A percentile compares a stretch with the other conserved stretches of the same genome.
These are phyloP conservation scores for Limanda limanda DNA, from an alignment of 2,113 vertebrate species.

Conservation along the genomic window DNA sequence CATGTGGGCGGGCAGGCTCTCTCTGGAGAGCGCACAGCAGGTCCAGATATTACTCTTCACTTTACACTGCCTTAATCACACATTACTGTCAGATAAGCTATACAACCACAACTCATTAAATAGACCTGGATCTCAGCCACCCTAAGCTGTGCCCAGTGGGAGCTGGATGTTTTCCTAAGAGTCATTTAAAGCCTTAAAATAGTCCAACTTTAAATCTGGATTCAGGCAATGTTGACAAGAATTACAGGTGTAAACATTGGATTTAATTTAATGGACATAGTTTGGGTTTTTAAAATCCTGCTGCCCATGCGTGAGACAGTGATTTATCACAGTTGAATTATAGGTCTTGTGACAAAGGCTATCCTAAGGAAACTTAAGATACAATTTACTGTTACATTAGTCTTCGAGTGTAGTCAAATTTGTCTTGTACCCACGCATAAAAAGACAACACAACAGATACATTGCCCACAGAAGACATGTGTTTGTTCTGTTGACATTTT, in stretches of 20 bases:
- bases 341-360: background rate
- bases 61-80: conserved; percentile 68
- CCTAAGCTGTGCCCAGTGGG: conserved; percentile 14
- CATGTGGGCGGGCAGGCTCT: conserved; percentile 40
- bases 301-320: background rate
- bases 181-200: conserved; percentile 12
- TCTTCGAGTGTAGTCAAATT: background rate
- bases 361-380: background rate
- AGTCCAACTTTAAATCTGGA: conserved; percentile 11
- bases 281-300: background rate
- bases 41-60: conserved; percentile 64
- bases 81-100: conserved; percentile 53
- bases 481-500: conserved; percentile 41
- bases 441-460: conserved; percentile 14
- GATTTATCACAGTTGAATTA: no score
- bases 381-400: conserved; percentile 4
- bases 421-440: background rate
- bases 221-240: background rate
- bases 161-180: conserved; percentile 20
- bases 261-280: conserved; percentile 9
- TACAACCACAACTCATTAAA: conserved; percentile 47
- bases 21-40: conserved; percentile 36
- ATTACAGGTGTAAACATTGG: conserved; percentile 12
- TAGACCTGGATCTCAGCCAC: conserved; percentile 42
- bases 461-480: conserved; percentile 18